A percentile compares a stretch with the other conserved stretches of the same genome.
These are phyloP conservation scores for Hofmannophila pseudospretella DNA, from an alignment of 2,888 invertebrate species.

Conservation along the genomic window DNA sequence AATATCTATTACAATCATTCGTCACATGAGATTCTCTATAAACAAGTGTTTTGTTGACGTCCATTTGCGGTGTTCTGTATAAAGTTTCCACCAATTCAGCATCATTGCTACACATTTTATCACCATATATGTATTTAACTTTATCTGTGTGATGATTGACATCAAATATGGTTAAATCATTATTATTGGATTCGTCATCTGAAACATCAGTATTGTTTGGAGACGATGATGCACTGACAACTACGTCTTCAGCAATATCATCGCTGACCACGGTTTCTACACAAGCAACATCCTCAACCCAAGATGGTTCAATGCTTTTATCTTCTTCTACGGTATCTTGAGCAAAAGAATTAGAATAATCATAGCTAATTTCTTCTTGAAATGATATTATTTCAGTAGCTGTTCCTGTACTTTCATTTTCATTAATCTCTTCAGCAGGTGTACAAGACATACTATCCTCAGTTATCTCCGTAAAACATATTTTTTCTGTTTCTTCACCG, in stretches of 20 bases:
- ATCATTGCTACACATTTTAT: constrained; percentile 46
- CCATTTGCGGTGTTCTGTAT: constrained; percentile 57
- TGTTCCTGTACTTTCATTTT: constrained; percentile 13
- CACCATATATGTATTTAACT: constrained; percentile 50
- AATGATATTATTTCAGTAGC: constrained; percentile 13
- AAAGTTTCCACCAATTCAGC: constrained; percentile 53
- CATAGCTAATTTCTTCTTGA: constrained; percentile 19
- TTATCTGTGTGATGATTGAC: constrained; percentile 16
- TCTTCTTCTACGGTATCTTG: constrained; percentile 32
- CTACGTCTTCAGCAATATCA: constrained; percentile 56
- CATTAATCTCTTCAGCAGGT: constrained; percentile 19
- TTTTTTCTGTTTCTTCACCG: constrained; percentile 42
- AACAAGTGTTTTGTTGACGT: constrained; percentile 51
- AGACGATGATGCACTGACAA: constrained; percentile 39
- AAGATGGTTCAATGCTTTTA: constrained; percentile 42
- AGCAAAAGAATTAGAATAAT: constrained; percentile 28
- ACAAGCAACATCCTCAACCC: constrained; percentile 68
- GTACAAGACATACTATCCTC: constrained; percentile 35
- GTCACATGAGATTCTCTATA: constrained; percentile 21
- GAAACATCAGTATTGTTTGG: constrained; percentile 31
- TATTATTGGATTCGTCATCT: constrained; percentile 25
- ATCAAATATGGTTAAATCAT: constrained; percentile 23
- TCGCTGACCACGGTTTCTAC: constrained; percentile 68
- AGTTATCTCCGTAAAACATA: constrained; percentile 47
- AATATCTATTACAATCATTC: constrained; percentile 24